A percentile compares a stretch with the other conserved stretches of the same genome.
phyloP scores from a whole-genome alignment of 2,888 invertebrate genomes.

The Spodoptera exigua region DNA sequence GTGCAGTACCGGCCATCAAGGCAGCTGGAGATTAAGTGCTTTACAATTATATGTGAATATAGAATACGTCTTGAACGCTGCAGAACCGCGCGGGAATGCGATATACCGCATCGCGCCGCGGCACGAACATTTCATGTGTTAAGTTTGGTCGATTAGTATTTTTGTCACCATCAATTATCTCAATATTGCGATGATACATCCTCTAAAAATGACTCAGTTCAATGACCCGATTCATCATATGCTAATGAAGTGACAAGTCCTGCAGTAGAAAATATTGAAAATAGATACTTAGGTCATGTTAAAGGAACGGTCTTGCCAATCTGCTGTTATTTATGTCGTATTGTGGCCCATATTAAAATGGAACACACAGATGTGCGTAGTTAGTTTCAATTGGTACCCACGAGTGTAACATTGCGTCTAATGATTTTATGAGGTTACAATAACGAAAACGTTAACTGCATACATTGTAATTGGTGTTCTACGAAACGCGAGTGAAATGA shows the following conservation, averaged over 20 bases:
- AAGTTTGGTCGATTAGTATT: no score
- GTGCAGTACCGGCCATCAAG: no score
- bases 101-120: no score
- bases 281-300: conserved; percentile 14
- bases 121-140: no score
- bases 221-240: neutral
- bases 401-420: conserved; percentile 35
- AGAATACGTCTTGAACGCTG: no score
- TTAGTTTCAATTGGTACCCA: conserved; percentile 53
- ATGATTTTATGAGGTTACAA: conserved; percentile 51
- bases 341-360: conserved; percentile 54
- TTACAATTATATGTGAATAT: no score
- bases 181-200: no score
- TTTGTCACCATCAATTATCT: no score
- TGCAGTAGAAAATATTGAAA: conserved; percentile 17
- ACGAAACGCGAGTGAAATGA: neutral
- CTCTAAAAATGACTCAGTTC: no score
- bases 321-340: conserved; percentile 36
- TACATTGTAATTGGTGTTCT: conserved; percentile 11
- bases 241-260: conserved; percentile 4
- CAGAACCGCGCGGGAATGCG: no score
- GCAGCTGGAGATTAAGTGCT: no score
- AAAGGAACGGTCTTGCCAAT: conserved; percentile 37
- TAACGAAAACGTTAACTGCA: conserved; percentile 20
- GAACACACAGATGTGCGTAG: conserved; percentile 47